phyloP scores from a whole-genome alignment of 2,113 vertebrate species.

The Peromyscus polionotus region DNA sequence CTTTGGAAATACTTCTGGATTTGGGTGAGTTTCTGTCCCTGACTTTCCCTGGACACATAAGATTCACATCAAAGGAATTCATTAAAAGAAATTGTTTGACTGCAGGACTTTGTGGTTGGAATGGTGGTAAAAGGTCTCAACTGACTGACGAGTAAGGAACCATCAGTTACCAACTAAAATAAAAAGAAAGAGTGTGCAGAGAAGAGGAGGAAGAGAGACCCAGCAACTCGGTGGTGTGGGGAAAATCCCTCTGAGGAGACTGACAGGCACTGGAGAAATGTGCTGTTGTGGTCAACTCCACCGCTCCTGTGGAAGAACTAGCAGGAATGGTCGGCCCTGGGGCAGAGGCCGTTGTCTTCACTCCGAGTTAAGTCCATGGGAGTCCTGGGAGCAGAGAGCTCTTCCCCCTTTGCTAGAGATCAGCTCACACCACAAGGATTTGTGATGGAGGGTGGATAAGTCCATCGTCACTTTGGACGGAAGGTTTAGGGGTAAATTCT shows the following conservation, averaged over 20 bases:
- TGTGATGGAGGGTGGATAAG: background rate
- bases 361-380: background rate
- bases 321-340: background rate
- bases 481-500: conserved; percentile 22
- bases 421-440: conserved; percentile 24
- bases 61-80: conserved; percentile 68
- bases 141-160: conserved; percentile 55
- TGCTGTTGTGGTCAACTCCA: background rate
- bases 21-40: conserved; percentile 62
- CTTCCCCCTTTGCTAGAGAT: conserved; percentile 5
- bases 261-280: background rate
- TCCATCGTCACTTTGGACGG: background rate
- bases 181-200: background rate
- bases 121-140: background rate
- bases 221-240: background rate
- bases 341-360: background rate
- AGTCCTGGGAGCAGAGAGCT: background rate
- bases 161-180: background rate
- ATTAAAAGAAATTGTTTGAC: conserved; percentile 60
- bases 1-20: conserved; percentile 59
- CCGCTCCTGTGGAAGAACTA: background rate
- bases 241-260: background rate
- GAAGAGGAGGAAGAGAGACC: background rate
- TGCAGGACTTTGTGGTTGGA: conserved; percentile 37
- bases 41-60: conserved; percentile 64